phyloP scores from a whole-genome alignment of 2,888 invertebrate genomes.

The Drosophila differens region DNA sequence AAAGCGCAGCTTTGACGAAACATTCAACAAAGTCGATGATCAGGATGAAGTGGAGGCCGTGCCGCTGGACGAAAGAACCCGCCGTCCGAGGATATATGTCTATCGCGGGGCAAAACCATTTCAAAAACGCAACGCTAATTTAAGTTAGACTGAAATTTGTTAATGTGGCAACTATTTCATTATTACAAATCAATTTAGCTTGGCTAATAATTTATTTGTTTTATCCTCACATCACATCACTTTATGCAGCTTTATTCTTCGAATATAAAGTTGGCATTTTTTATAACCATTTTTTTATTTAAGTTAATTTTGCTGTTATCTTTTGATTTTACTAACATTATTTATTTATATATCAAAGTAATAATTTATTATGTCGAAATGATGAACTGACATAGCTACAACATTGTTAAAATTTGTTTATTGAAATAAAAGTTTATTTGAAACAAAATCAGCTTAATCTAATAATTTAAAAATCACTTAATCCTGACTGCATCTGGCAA shows the following conservation, averaged over 20 bases:
- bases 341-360: not conserved
- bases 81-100: constrained; percentile 22
- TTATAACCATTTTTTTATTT: not conserved
- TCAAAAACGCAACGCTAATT: constrained; percentile 53
- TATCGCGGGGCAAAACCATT: constrained; percentile 54
- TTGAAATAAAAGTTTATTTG: not conserved
- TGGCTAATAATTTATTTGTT: constrained; percentile 1
- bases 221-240: not conserved
- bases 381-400: not conserved
- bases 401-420: not conserved
- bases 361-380: not conserved
- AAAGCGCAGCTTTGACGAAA: constrained; percentile 54
- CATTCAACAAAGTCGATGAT: not conserved
- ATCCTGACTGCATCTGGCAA: not conserved
- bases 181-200: not conserved
- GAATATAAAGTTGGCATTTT: too few relatives aligned
- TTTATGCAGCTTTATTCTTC: not conserved
- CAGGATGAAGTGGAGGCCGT: constrained; percentile 4
- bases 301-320: not conserved
- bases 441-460: not conserved
- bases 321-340: not conserved
- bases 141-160: constrained; percentile 38
- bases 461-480: too few relatives aligned
- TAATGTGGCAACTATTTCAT: not conserved
- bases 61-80: not conserved